Conservation (phyloP, 2,113 vertebrate genomes). For the Bolborhynchus lineola region DNA sequence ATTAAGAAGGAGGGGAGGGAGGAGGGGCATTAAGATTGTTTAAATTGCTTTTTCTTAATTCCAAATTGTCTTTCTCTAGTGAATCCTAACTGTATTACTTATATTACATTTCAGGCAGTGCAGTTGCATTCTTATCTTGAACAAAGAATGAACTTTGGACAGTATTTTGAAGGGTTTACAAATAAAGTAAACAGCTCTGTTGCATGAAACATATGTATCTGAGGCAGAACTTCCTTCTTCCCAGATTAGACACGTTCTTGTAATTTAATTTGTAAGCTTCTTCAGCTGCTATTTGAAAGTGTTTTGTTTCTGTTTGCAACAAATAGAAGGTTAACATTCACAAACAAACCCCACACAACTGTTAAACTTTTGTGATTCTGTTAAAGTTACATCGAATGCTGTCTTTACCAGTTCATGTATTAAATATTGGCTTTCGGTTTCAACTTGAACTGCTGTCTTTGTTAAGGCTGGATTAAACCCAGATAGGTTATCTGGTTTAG, state of each 20-base stretch:
- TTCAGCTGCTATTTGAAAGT: background rate
- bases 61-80: conserved; percentile 24
- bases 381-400: conserved; percentile 5
- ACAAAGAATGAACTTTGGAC: conserved; percentile 39
- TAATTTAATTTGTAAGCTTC: background rate
- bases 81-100: conserved; percentile 18
- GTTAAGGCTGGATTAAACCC: conserved; percentile 46
- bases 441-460: conserved; percentile 53
- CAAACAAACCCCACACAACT: background rate
- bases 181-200: conserved; percentile 45
- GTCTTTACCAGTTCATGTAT: conserved; percentile 31
- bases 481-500: conserved; percentile 57
- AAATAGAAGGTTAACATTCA: background rate
- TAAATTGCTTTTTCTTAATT: conserved; percentile 39
- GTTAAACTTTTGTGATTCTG: conserved; percentile 24
- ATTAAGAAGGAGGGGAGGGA: background rate
- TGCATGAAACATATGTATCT: conserved; percentile 1
- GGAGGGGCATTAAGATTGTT: background rate
- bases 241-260: background rate
- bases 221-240: conserved; percentile 38
- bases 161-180: conserved; percentile 24
- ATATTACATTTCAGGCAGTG: background rate
- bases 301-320: background rate
- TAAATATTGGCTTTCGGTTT: conserved; percentile 58
- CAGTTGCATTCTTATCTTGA: conserved; percentile 46